phyloP scores from a whole-genome alignment of 2,113 vertebrate species.

The Meriones unguiculatus region DNA sequence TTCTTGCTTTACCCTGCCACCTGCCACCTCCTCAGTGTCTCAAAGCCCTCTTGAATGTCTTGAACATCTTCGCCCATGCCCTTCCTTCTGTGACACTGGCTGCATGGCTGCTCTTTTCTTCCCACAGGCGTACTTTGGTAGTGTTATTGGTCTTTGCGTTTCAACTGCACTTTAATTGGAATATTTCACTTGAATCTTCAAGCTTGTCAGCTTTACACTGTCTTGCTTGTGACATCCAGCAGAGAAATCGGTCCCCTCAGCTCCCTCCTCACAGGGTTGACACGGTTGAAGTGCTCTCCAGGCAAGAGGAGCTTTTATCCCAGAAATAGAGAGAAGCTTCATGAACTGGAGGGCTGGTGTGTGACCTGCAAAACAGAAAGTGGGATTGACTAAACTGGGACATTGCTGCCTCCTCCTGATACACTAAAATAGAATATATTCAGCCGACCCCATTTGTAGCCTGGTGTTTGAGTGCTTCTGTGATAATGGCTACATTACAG shows the following conservation, averaged over 20 bases:
- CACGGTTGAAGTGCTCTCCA: slow-evolving; percentile 54
- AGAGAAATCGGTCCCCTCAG: slow-evolving; percentile 48
- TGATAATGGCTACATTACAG: neutral
- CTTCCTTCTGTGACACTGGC: neutral
- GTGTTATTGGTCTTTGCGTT: neutral
- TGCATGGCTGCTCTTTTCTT: neutral
- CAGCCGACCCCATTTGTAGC: slow-evolving; percentile 28
- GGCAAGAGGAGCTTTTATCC: slow-evolving; percentile 65
- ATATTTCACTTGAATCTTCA: slow-evolving; percentile 59
- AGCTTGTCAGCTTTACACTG: slow-evolving; percentile 43
- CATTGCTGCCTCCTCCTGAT: slow-evolving; percentile 60
- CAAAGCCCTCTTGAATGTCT: slow-evolving; percentile 53
- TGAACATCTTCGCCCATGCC: neutral
- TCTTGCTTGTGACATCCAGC: slow-evolving; percentile 54
- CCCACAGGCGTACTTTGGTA: neutral
- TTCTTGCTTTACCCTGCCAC: neutral
- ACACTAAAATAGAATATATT: slow-evolving; percentile 56
- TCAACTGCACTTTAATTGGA: slow-evolving; percentile 68
- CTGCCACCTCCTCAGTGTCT: neutral
- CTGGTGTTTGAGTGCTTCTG: neutral
- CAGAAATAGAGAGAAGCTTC: slow-evolving; percentile 74
- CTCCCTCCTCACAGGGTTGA: slow-evolving; percentile 28
- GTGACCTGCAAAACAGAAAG: slow-evolving; percentile 74
- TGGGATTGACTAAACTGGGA: slow-evolving; percentile 69
- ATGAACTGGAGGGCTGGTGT: slow-evolving; percentile 60